Evolutionary conservation across 1,140 invertebrate species (phyloP).

Genomic region (Subanguina moxae): DNA sequence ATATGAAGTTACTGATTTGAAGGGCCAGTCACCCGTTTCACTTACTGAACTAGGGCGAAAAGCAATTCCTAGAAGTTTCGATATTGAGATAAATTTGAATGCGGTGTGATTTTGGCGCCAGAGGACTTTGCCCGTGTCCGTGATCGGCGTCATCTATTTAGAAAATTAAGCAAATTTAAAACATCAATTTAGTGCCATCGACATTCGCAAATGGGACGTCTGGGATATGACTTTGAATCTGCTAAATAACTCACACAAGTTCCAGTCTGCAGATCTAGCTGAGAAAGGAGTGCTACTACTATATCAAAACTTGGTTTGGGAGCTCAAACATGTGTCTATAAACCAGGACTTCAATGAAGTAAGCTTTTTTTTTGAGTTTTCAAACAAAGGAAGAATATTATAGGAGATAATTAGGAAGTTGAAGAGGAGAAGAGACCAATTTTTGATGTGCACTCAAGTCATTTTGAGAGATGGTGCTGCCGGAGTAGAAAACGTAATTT

Average conservation of each 20-base stretch:
- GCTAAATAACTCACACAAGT: constrained; percentile 71
- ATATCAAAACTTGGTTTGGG: constrained; percentile 27
- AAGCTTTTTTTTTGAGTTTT: background rate
- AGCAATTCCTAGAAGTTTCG: too few species aligned
- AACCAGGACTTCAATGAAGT: constrained; percentile 27
- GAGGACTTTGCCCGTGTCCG: too few species aligned
- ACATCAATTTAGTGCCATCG: constrained; percentile 73
- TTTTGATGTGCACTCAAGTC: constrained; percentile 70
- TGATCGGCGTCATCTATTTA: too few species aligned
- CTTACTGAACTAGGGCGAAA: too few species aligned
- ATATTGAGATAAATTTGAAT: too few species aligned
- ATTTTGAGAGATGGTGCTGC: constrained; percentile 65
- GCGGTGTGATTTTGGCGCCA: background rate
- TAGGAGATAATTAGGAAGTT: constrained; percentile 62
- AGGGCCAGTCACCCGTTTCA: too few species aligned
- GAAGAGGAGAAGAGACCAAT: constrained; percentile 69
- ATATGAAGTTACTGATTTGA: too few species aligned
- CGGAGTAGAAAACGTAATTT: constrained; percentile 65
- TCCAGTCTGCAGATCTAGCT: constrained; percentile 63
- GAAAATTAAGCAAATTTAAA: too few species aligned
- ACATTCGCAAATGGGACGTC: constrained; percentile 76
- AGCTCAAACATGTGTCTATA: constrained; percentile 20
- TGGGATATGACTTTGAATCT: constrained; percentile 79
- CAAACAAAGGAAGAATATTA: constrained; percentile 16
- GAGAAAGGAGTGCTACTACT: constrained; percentile 63